Percentiles rank a stretch among this genome's conserved stretches.
Conservation (phyloP, 2,888 invertebrate genomes). For the Himalopsyche kuldschensis region DNA sequence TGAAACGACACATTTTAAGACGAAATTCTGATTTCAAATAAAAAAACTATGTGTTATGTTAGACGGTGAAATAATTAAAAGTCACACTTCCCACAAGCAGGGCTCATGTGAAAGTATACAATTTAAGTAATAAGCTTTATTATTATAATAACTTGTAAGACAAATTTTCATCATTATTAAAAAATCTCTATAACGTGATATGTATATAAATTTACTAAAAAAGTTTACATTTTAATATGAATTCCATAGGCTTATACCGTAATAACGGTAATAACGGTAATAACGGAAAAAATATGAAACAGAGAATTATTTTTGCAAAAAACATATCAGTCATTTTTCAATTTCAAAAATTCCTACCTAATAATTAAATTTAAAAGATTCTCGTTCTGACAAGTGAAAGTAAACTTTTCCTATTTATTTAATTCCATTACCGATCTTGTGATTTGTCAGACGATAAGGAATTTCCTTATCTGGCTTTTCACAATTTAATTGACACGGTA, state of each 20-base stretch:
- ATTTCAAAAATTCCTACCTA: slow-evolving; percentile 3
- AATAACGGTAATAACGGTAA: too few relatives aligned
- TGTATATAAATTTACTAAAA: too few relatives aligned
- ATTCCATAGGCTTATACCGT: too few relatives aligned
- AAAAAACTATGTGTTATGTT: too few relatives aligned
- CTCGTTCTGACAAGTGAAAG: slow-evolving; percentile 16
- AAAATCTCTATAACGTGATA: too few relatives aligned
- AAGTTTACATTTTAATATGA: too few relatives aligned
- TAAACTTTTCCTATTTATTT: slow-evolving; percentile 39
- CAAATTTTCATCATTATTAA: too few relatives aligned
- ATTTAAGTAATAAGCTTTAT: neutral
- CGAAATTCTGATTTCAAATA: too few relatives aligned
- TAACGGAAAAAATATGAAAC: too few relatives aligned
- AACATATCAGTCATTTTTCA: slow-evolving; percentile 4
- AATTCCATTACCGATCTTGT: slow-evolving; percentile 32
- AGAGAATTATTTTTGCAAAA: neutral
- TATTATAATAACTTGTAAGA: too few relatives aligned
- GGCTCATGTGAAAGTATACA: neutral
- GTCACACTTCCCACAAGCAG: neutral
- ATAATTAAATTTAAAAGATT: slow-evolving; percentile 21
- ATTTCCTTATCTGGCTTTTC: slow-evolving; percentile 22
- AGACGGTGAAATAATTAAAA: too few relatives aligned
- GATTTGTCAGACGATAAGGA: slow-evolving; percentile 25
- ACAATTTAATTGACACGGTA: slow-evolving; percentile 39
- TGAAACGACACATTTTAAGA: too few relatives aligned